Evolutionary conservation across 2,113 vertebrate species (phyloP), one percentile per base, ranked within the genome.

Genomic region (Myiagra hebetior): DNA sequence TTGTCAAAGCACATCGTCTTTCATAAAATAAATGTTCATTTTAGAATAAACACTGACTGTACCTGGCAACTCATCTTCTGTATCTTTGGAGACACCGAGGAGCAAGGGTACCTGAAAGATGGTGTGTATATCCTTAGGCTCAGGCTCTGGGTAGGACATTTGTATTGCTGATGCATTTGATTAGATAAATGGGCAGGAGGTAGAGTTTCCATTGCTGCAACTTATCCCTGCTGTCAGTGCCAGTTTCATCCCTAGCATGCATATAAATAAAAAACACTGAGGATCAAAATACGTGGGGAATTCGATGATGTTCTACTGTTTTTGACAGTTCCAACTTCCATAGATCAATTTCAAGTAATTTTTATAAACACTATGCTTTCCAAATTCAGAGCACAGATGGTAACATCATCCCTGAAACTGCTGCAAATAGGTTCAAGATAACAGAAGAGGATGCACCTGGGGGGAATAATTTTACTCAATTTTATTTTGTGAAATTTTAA

Each of bases 401-500:
- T 47, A 90, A 49, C 33, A 47, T 67, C 27, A 65, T 70, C 44
- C 55, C 52, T 74, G 30, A 80, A 86, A 56, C 27, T 1, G 1
- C 47, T 70, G 42, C 30, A 80, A 41, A 60, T 72, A 26, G 12
- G 11, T 70, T 76, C 50, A 81, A 7, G 31, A 20, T 67, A 80
- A 79, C 39, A 55, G 72, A 91, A 26, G 31, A 68, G 16, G 74
- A 52, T 8, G 8, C 47, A 80, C 37, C 47, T 81, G 35, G 28
- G 42, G 50, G 60, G 15, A 85, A 81, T 75, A 53, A 65, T 49
- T 78, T 73, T 42, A 42, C 67, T 81, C 21, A 15, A 17, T 67
- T 85, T 65, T 90, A 30, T 96, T 94, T 83, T 74, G 12, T 68
- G 31, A 80, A 59, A 84, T 93, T 86, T 77, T n/a, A 88, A 84